These are phyloP conservation scores for Micronycteris hirsuta DNA, from an alignment of 2,113 vertebrate genomes.

Conservation along the genomic window DNA sequence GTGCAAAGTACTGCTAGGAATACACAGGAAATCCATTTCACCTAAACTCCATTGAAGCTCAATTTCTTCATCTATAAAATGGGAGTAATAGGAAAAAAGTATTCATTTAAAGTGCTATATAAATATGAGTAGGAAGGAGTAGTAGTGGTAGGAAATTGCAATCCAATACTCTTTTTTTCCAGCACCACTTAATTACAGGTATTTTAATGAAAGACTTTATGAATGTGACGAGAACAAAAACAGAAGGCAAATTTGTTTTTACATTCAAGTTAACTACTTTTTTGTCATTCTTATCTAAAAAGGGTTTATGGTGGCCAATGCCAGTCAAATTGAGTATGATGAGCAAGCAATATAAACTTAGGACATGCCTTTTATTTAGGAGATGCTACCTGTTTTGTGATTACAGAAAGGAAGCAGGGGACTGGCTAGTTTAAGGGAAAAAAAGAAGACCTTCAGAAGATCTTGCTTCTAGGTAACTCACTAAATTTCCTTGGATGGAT, in stretches of 20 bases:
- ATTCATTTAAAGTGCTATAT: background rate
- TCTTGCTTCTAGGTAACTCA: background rate
- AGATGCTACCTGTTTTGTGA: background rate
- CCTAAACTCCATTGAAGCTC: background rate
- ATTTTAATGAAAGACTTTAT: background rate
- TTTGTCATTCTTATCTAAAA: background rate
- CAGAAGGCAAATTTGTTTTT: slow-evolving; percentile 19
- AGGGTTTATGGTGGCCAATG: background rate
- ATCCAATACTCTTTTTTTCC: background rate
- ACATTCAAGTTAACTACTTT: background rate
- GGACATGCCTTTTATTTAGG: background rate
- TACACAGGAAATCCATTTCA: background rate
- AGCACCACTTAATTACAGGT: slow-evolving; percentile 2
- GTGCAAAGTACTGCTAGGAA: background rate
- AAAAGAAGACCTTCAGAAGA: background rate
- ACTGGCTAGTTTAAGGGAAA: background rate
- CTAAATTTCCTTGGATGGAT: background rate
- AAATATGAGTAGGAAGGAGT: background rate
- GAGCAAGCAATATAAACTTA: background rate
- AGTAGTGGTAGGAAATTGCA: background rate
- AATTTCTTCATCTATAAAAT: slow-evolving; percentile 42
- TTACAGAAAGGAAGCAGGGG: background rate
- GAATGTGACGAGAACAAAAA: background rate
- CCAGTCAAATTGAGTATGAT: background rate
- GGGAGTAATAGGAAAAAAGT: background rate